Evolutionary conservation across 2,888 invertebrate genomes (phyloP).

Genomic region (Drosophila pegasa): DNA sequence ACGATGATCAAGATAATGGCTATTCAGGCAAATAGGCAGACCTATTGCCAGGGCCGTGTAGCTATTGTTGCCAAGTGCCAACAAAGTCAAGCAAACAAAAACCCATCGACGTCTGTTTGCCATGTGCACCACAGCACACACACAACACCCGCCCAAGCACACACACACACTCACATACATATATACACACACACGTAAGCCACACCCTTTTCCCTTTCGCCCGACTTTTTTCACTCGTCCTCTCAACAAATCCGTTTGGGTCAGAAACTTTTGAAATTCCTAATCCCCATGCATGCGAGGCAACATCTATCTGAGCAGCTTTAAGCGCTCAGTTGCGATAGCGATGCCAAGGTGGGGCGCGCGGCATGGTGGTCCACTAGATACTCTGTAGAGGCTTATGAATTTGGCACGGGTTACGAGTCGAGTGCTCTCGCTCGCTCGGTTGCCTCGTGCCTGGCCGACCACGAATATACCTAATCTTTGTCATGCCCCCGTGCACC

Average conservation of each 20-base stretch:
- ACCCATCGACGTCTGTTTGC: conserved; percentile 55
- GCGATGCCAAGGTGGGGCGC: conserved; percentile 19
- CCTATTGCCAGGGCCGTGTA: conserved; percentile 45
- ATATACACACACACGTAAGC: background rate
- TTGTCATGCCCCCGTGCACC: conserved; percentile 18
- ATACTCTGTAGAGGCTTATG: conserved; percentile 43
- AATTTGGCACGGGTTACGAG: conserved; percentile 40
- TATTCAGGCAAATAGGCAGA: conserved; percentile 75
- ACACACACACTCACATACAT: background rate
- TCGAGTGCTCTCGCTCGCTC: conserved; percentile 21
- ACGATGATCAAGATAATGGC: conserved; percentile 70
- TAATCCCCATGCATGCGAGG: conserved; percentile 66
- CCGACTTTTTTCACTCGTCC: conserved; percentile 7
- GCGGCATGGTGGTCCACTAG: background rate
- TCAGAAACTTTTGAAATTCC: conserved; percentile 78
- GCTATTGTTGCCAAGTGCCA: conserved; percentile 75
- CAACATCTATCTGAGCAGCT: conserved; percentile 51
- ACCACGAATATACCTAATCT: conserved; percentile 46
- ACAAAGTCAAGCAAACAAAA: conserved; percentile 77
- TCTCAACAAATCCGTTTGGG: conserved; percentile 75
- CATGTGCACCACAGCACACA: conserved; percentile 37
- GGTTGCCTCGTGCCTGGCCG: conserved; percentile 21
- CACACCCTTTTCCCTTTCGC: conserved; percentile 4
- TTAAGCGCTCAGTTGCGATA: conserved; percentile 52
- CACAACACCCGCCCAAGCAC: conserved; percentile 2